phyloP scores from a whole-genome alignment of 2,113 vertebrate genomes.

The Petromus typicus region DNA sequence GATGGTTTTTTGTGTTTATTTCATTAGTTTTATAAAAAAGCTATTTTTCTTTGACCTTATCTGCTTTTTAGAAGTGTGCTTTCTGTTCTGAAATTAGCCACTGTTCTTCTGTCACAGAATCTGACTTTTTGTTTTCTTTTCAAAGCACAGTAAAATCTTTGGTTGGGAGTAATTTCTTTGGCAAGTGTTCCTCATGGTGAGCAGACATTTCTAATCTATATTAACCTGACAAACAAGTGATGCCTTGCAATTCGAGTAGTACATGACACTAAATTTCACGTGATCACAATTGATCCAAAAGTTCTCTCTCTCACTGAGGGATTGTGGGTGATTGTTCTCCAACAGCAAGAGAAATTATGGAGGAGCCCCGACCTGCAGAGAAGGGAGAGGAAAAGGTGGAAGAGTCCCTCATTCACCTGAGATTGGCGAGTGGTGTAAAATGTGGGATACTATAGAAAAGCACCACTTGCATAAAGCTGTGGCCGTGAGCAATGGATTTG shows the following conservation, averaged over 20 bases:
- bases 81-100: neutral
- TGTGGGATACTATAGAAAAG: neutral
- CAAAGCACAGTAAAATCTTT: neutral
- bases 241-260: neutral
- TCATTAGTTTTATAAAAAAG: neutral
- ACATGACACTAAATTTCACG: neutral
- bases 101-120: neutral
- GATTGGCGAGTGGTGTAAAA: neutral
- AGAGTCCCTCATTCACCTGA: neutral
- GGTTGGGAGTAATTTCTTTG: neutral
- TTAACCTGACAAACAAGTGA: neutral
- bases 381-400: neutral
- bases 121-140: slow-evolving; percentile 10
- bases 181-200: neutral
- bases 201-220: neutral
- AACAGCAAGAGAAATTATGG: neutral
- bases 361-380: neutral
- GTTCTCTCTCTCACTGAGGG: neutral
- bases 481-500: neutral
- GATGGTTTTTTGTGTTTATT: neutral
- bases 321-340: neutral
- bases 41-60: neutral
- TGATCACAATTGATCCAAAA: no score
- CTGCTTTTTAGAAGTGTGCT: neutral
- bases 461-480: neutral